Evolutionary conservation across 1,140 invertebrate species (phyloP), one percentile per base, ranked within the genome.

Genomic region (Heliothis virescens): DNA sequence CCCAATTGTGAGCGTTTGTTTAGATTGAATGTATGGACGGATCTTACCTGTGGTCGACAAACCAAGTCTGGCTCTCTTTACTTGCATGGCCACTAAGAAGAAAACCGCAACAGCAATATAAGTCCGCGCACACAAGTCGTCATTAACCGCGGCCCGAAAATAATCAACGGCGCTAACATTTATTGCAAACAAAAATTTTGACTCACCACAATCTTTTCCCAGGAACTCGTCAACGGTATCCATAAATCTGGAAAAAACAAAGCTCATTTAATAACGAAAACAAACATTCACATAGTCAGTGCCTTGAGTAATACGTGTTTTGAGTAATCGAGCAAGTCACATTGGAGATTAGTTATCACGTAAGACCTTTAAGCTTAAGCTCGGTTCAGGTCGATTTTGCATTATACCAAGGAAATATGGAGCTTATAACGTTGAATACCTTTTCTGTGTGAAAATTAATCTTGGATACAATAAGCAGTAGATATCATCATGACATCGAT

Each of bases 181-280:
- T 76, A 67, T 73, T 29, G 74, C 81, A 87, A 86, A 87, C 85
- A 85, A 73, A 41, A 79, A 84, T 81, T 86, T 88, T 84, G 80
- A 88, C 91, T 92, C 86, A 94, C 92, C 85, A 65, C 85, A 74
- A 82, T 89, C 83, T 84, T 83, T 87, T 85, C 83, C 81, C 83
- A 92, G 84, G 82, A 91, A 91, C 59, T 86, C 83, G 76, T 94
- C 91, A 82, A 92, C 85, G 18, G 90, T 74, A 55, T 89, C 67
- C 86, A 90, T 88, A 84, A 94, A 94, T 89, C 92, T 94, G 90
- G 29, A 90, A 93, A 86, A 84, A 85, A 84, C 75, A 83, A 83
- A 84, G 71, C 75, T 74, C 80, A 81, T 82, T 81, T 74, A 76
- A 76, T 69, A 55, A 74, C 16, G 16, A 55, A 60, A 60, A 18